Evolutionary conservation across 2,797 vertebrate species (phyloP).

Genomic region (Peromyscus aztecus): DNA sequence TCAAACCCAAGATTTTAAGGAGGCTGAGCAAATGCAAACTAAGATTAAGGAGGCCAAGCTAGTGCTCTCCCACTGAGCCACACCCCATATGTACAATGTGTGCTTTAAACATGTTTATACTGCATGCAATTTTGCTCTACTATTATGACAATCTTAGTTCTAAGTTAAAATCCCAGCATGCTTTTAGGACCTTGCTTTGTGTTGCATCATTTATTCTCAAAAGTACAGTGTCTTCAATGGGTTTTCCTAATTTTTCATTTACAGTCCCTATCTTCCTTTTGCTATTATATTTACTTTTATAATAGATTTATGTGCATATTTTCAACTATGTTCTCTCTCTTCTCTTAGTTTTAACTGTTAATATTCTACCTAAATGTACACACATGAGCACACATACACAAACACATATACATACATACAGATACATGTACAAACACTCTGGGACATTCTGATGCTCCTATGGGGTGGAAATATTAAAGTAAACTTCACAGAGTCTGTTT

Average conservation of each 20-base stretch:
- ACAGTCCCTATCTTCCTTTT: not conserved
- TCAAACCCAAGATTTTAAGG: not conserved
- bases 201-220: not conserved
- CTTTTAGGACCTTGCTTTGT: not conserved
- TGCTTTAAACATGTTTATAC: not conserved
- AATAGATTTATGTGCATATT: not conserved
- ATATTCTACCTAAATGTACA: not conserved
- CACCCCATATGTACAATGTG: not conserved
- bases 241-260: not conserved
- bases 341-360: not conserved
- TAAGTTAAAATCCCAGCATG: not conserved
- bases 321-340: not conserved
- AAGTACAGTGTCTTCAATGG: not conserved
- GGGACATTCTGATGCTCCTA: not conserved
- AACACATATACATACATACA: not conserved
- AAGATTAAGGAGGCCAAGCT: not conserved
- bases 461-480: not conserved
- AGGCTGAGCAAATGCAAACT: not conserved
- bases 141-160: not conserved
- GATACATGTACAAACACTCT: not conserved
- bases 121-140: not conserved
- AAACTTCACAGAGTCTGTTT: not conserved
- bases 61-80: not conserved
- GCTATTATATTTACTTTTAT: not conserved
- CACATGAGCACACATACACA: not conserved